phyloP scores from a whole-genome alignment of 2,797 vertebrate species.

The Enteromius trimaculatus region DNA sequence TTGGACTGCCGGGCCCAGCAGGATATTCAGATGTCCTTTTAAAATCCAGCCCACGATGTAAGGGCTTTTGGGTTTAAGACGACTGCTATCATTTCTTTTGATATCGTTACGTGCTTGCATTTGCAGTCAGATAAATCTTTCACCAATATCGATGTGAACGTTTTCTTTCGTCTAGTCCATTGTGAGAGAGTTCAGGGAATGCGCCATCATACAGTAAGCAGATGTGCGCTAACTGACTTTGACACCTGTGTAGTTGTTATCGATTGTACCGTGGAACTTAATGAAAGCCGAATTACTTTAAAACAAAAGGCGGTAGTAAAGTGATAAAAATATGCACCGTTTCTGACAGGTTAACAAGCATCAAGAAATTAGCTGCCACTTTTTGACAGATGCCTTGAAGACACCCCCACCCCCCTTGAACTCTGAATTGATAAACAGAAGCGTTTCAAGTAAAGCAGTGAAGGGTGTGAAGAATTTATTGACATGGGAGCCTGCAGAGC shows the following conservation, averaged over 20 bases:
- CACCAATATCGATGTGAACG: not conserved
- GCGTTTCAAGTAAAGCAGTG: conserved; percentile 29
- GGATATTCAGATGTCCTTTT: not conserved
- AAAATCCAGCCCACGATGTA: not conserved
- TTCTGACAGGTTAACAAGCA: conserved; percentile 76
- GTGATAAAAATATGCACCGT: conserved; percentile 73
- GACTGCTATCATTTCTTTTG: not conserved
- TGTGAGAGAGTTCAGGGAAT: conserved; percentile 68
- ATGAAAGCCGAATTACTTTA: conserved; percentile 77
- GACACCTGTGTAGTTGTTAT: conserved; percentile 77
- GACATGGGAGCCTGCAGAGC: conserved; percentile 25
- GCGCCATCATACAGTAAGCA: conserved; percentile 67
- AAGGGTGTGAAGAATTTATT: conserved; percentile 34
- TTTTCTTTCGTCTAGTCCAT: conserved; percentile 67
- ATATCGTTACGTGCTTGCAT: not conserved
- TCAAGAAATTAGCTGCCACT: conserved; percentile 65
- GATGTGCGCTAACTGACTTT: conserved; percentile 76
- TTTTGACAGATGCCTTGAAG: conserved; percentile 57
- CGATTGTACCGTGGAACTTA: conserved; percentile 73
- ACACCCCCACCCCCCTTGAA: conserved; percentile 38
- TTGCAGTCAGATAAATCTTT: conserved; percentile 9
- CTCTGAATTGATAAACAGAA: conserved; percentile 40
- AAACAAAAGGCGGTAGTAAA: conserved; percentile 75
- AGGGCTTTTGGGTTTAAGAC: not conserved
- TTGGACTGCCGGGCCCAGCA: not conserved